Percentiles rank a stretch among this genome's conserved stretches.
Evolutionary conservation across 2,888 invertebrate species (phyloP).

Genomic region (Drosophila subsilvestris): DNA sequence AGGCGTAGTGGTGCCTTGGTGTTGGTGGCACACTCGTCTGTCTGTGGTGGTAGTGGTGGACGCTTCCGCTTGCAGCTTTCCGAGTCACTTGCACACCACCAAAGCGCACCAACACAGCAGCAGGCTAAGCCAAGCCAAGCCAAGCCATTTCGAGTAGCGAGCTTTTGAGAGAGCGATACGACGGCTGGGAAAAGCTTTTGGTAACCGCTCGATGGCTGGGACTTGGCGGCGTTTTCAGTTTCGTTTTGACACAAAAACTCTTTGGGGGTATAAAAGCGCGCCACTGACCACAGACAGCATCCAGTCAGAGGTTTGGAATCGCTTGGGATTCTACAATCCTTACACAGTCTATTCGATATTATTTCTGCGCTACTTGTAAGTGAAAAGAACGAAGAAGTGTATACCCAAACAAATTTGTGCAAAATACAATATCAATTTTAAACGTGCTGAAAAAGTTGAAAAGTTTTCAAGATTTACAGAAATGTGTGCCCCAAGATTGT

Average conservation of each 20-base stretch:
- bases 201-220: slow-evolving; percentile 46
- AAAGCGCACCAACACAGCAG: slow-evolving; percentile 44
- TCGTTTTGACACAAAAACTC: slow-evolving; percentile 80
- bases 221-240: slow-evolving; percentile 67
- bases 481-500: neutral
- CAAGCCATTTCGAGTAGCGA: slow-evolving; percentile 29
- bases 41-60: slow-evolving; percentile 49
- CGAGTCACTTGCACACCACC: slow-evolving; percentile 49
- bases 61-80: slow-evolving; percentile 67
- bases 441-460: neutral
- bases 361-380: slow-evolving; percentile 73
- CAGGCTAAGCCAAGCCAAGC: slow-evolving; percentile 12
- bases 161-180: slow-evolving; percentile 48
- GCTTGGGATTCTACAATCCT: slow-evolving; percentile 84
- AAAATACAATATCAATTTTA: neutral
- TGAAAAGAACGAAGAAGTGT: slow-evolving; percentile 34
- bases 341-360: slow-evolving; percentile 60
- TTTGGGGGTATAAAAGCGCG: slow-evolving; percentile 84
- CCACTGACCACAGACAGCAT: slow-evolving; percentile 84
- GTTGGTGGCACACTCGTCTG: slow-evolving; percentile 28
- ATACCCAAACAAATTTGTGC: slow-evolving; percentile 8
- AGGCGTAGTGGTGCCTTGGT: slow-evolving; percentile 31
- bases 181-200: slow-evolving; percentile 36
- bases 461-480: neutral
- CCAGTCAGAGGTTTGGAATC: slow-evolving; percentile 85